phyloP scores from a whole-genome alignment of 2,888 invertebrate species.

The Drosophila borborema region DNA sequence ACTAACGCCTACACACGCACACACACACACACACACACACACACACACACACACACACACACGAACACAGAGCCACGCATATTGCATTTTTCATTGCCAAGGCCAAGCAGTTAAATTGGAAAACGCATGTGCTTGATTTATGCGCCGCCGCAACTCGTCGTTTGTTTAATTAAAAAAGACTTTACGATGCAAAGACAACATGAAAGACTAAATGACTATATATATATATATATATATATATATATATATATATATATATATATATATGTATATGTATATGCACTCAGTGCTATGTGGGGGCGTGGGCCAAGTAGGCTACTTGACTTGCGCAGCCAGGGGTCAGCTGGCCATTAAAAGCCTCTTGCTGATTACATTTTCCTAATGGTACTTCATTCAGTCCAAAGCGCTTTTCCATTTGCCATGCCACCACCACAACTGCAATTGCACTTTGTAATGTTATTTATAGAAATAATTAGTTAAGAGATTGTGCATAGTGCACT shows the following conservation, averaged over 20 bases:
- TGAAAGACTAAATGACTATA: conserved; percentile 11
- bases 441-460: conserved; percentile 20
- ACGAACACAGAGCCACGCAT: neutral
- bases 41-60: neutral
- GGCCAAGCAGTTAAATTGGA: conserved; percentile 46
- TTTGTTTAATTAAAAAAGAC: conserved; percentile 50
- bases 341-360: conserved; percentile 33
- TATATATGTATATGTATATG: neutral
- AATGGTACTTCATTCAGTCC: conserved; percentile 5
- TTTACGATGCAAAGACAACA: conserved; percentile 63
- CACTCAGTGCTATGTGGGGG: neutral
- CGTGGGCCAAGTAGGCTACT: neutral
- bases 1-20: neutral
- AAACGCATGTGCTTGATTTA: conserved; percentile 51
- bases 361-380: conserved; percentile 34
- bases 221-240: neutral
- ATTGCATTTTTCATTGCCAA: conserved; percentile 50
- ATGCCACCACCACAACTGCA: neutral
- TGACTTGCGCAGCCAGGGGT: conserved; percentile 21
- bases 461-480: conserved; percentile 17
- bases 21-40: neutral
- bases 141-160: conserved; percentile 21
- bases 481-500: neutral
- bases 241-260: neutral
- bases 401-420: conserved; percentile 2